phyloP scores from a whole-genome alignment of 2,888 invertebrate genomes.

The Rosalia funebris region DNA sequence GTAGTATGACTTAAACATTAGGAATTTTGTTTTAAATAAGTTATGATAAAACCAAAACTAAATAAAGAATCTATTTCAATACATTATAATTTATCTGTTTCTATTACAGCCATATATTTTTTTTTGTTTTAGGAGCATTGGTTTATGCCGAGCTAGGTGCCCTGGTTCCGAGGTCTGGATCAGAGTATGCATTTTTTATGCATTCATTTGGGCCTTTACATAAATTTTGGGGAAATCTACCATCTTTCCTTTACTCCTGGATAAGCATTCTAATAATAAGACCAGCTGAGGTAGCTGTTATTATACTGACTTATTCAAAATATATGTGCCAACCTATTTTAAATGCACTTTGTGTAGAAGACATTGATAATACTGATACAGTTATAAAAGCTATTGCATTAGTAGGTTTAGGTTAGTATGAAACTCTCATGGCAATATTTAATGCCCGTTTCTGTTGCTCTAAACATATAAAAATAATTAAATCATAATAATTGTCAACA shows the following conservation, averaged over 20 bases:
- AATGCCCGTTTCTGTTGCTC: too few relatives aligned
- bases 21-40: not conserved
- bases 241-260: slow-evolving; percentile 82
- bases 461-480: too few relatives aligned
- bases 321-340: slow-evolving; percentile 77
- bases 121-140: slow-evolving; percentile 72
- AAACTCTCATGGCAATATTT: too few relatives aligned
- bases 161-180: slow-evolving; percentile 81
- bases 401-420: slow-evolving; percentile 71
- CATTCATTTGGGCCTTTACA: slow-evolving; percentile 77
- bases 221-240: slow-evolving; percentile 76
- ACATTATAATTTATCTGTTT: too few relatives aligned
- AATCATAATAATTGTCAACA: too few relatives aligned
- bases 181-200: slow-evolving; percentile 82
- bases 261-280: slow-evolving; percentile 78
- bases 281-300: slow-evolving; percentile 82
- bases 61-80: too few relatives aligned
- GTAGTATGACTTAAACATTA: not conserved
- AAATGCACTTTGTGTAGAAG: slow-evolving; percentile 58
- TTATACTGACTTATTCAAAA: slow-evolving; percentile 80
- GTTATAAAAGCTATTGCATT: slow-evolving; percentile 73
- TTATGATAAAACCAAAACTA: not conserved
- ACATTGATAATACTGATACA: slow-evolving; percentile 59
- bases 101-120: not conserved
- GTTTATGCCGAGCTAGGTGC: slow-evolving; percentile 85